Evolutionary conservation across 1,140 invertebrate species (phyloP), one percentile per base, ranked within the genome.

Genomic region (Polyergus mexicanus): DNA sequence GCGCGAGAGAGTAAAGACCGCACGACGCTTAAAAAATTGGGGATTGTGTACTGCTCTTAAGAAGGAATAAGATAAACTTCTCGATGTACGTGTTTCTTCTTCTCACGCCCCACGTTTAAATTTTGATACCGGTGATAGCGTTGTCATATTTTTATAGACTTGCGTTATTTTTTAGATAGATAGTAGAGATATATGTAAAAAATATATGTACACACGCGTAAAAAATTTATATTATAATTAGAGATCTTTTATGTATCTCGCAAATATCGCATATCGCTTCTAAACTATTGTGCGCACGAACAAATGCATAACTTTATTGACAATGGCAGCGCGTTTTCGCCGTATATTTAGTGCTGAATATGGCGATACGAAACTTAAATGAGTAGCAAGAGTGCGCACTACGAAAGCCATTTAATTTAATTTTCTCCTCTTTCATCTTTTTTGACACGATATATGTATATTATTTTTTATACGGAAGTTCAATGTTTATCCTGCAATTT

Each of bases 131-230:
- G 85, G 88, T 92, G 88, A 91, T 86, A 92, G 91, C 88, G 89
- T 93, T 92, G 91, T 77, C 75, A 65, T 94, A 94, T 94, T 94
- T 94, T 94, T 94, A 94, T 94, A 94, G 91, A 93, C 63, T 93
- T 92, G 85, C 84, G 89, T 94, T 94, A 91, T 51, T 0, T 92
- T 93, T 91, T 91, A 35, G 25, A 91, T 92, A 93, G 91, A 89
- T 92, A 81, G 78, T 93, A 94, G 91, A 89, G 88, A 54, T 89
- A 92, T 89, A 87, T 89, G 84, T 85, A 84, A 75, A 86, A 68
- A 88, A 81, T 74, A 84, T 84, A 66, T 83, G 76, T 81, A 77
- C 28, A 90, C 88, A 88, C 77, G 16, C 16, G 16, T 16, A 51
- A 11, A 11, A 41, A 84, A 80, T 78, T 74, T 93, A 91, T 93